These are phyloP conservation scores for Esox lucius DNA, from an alignment of 2,797 vertebrate species.

Conservation along the genomic window DNA sequence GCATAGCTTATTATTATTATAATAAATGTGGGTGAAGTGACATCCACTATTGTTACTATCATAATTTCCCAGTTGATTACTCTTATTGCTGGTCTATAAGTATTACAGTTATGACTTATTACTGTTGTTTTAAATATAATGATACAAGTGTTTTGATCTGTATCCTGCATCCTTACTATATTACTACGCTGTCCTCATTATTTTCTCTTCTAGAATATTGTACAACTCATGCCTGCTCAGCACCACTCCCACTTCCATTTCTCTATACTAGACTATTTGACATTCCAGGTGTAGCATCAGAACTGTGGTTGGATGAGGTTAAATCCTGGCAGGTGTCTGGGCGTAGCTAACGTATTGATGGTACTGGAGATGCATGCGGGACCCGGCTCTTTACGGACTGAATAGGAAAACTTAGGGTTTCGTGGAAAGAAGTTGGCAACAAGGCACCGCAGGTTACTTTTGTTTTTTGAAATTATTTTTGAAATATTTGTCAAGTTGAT, in stretches of 20 bases:
- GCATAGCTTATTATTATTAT: slow-evolving; percentile 24
- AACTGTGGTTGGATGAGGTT: slow-evolving; percentile 6
- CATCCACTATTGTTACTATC: slow-evolving; percentile 33
- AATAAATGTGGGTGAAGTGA: background rate
- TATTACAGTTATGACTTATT: slow-evolving; percentile 30
- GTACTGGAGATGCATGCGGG: slow-evolving; percentile 23
- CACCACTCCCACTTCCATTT: background rate
- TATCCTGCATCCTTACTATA: slow-evolving; percentile 15
- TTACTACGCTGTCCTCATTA: slow-evolving; percentile 6
- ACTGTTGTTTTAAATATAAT: slow-evolving; percentile 22
- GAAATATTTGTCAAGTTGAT: slow-evolving; percentile 34
- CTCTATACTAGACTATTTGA: slow-evolving; percentile 29
- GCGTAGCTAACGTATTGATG: slow-evolving; percentile 16
- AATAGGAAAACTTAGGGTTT: slow-evolving; percentile 2
- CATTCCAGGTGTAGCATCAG: slow-evolving; percentile 44
- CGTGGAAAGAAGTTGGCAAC: background rate
- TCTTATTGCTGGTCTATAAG: slow-evolving; percentile 35
- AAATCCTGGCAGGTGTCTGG: background rate
- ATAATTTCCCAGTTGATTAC: slow-evolving; percentile 28
- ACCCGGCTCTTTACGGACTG: slow-evolving; percentile 15
- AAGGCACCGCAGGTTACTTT: background rate
- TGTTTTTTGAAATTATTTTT: slow-evolving; percentile 13
- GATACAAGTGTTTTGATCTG: slow-evolving; percentile 23
- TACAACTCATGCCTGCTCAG: slow-evolving; percentile 5
- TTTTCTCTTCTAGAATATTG: slow-evolving; percentile 22